Evolutionary conservation across 2,113 vertebrate genomes (phyloP).

Genomic region (Cinclus mexicanus): DNA sequence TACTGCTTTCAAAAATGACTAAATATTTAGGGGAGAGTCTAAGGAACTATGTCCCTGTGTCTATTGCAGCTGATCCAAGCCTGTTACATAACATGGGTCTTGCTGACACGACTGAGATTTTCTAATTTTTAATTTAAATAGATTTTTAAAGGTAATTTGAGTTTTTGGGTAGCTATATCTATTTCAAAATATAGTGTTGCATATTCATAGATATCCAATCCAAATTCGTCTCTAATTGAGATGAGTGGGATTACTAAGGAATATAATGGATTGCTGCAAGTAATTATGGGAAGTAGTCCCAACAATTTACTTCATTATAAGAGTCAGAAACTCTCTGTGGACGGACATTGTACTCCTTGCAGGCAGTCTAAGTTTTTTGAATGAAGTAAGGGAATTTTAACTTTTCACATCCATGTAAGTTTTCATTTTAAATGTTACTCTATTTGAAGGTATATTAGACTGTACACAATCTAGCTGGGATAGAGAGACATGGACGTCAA

Average conservation of each 20-base stretch:
- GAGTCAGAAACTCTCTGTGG: background rate
- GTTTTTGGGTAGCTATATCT: background rate
- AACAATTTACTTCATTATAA: background rate
- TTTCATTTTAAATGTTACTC: background rate
- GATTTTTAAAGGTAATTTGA: background rate
- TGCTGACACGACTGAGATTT: constrained; percentile 19
- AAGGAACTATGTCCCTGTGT: background rate
- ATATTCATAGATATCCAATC: background rate
- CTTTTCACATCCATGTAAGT: background rate
- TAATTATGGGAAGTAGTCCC: background rate
- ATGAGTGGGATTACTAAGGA: background rate
- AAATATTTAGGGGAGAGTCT: background rate
- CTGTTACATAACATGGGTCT: background rate
- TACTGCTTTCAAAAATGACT: background rate
- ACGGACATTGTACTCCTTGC: background rate
- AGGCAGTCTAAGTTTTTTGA: background rate
- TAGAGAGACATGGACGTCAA: background rate
- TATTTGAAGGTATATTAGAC: background rate
- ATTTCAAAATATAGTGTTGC: background rate
- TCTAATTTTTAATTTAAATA: constrained; percentile 9
- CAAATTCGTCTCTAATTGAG: background rate
- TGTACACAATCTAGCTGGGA: background rate
- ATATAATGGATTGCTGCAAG: background rate
- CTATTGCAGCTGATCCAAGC: background rate
- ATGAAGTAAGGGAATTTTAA: background rate